A percentile compares a stretch with the other conserved stretches of the same genome.
These are phyloP conservation scores for Odocoileus hemionus DNA, from an alignment of 2,113 vertebrate species.

Conservation along the genomic window DNA sequence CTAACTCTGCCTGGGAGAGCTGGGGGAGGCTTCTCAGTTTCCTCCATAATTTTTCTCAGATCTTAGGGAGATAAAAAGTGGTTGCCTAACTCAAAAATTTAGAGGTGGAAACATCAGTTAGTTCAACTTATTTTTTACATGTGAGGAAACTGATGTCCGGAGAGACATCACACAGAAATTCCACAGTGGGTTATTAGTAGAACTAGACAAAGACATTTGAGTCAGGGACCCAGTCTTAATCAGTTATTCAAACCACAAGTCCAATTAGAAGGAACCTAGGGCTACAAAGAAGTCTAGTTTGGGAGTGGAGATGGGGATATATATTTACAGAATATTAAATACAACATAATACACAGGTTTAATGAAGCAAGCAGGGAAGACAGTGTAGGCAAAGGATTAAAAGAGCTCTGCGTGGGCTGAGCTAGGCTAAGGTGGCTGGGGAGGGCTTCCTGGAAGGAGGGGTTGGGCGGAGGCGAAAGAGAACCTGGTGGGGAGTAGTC, in stretches of 20 bases:
- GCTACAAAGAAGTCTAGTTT: background rate
- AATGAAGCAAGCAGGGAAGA: background rate
- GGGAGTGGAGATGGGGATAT: background rate
- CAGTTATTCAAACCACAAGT: slow-evolving; percentile 2
- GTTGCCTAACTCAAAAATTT: slow-evolving; percentile 41
- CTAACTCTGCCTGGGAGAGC: slow-evolving; percentile 42
- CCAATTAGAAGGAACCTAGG: background rate
- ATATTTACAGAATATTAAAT: slow-evolving; percentile 27
- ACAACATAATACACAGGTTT: background rate
- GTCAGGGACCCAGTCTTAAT: background rate
- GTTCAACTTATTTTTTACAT: slow-evolving; percentile 36
- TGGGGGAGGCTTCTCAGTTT: slow-evolving; percentile 50
- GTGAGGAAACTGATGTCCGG: slow-evolving; percentile 17
- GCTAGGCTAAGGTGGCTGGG: background rate
- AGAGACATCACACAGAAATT: slow-evolving; percentile 17
- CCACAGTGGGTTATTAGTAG: background rate
- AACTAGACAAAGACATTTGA: slow-evolving; percentile 5
- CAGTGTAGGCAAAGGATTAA: background rate
- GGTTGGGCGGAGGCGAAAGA: background rate
- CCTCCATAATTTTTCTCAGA: slow-evolving; percentile 49
- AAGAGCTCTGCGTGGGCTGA: background rate
- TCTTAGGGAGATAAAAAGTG: slow-evolving; percentile 40
- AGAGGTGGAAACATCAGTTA: slow-evolving; percentile 53
- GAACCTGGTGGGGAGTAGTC: background rate
- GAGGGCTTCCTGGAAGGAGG: background rate